Base-by-base conservation (phyloP, 2,888 invertebrate species). In the Cylindroiulus punctatus region DNA sequence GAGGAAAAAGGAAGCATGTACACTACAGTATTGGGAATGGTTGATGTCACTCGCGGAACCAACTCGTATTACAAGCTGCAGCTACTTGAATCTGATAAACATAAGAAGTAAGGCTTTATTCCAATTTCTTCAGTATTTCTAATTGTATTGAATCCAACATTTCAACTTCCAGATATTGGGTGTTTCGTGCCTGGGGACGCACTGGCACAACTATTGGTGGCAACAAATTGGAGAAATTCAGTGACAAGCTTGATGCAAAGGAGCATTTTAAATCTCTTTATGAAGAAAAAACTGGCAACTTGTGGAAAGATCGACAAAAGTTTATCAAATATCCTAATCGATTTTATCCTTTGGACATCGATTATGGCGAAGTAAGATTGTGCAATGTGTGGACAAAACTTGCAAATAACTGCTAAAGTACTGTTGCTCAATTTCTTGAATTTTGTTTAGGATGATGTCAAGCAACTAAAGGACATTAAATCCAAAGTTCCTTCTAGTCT, bases 61-160 rank as follows among this genome's bases (percentile, higher is more conserved):
- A 99, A 99, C 91, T 97, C 97, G 1, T 99, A 93, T 91, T 99
- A 99, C 92, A 99, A 98, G 90, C 89, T 99, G 85, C 99, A 99
- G 91, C 91, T 98, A 84, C 92, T 99, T 85, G 94, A 97, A 90
- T 91, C 94, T 4, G 97, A 98, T 90, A 91, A 90, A 0, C 91
- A 91, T 30, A 91, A 92, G 17, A 92, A 91, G 93, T 96, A 92
- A 86, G n/a, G 8, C n/a, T 30, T 81, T 81, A 36, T 3, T 65
- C 26, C 26, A 26, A 65, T 26, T 65, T 65, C n/a, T 84, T 44
- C 22, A 57, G 4, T 57, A 22, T 57, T 57, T 57, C 7, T 36
- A 26, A 26, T 26, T 65, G 22, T 65, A 22, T 12, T 26, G 0
- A 65, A 26, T 65, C 26, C 22, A 65, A 10, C 12, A 5, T 52